Percentiles rank a stretch among this genome's conserved stretches.
phyloP scores from a whole-genome alignment of 2,888 invertebrate species.

The Theodoxus fluviatilis region DNA sequence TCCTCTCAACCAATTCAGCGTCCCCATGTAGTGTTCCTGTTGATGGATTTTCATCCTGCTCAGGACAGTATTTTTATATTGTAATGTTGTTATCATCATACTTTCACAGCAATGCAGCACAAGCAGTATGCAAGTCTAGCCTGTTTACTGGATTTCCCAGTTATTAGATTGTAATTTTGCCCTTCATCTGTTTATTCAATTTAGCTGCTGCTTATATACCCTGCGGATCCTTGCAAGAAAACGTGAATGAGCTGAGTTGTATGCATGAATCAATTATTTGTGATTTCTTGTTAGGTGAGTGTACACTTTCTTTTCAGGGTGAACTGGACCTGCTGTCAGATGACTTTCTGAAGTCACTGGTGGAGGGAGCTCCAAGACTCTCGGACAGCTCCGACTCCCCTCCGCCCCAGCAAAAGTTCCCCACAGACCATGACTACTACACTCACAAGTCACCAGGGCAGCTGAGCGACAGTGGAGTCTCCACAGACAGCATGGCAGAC shows the following conservation, averaged over 20 bases:
- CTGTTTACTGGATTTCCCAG: too few species aligned
- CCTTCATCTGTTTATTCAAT: too few species aligned
- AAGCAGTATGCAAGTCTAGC: too few species aligned
- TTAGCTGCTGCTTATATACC: too few species aligned
- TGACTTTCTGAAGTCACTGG: conserved; percentile 24
- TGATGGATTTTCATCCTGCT: too few species aligned
- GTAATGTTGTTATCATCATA: too few species aligned
- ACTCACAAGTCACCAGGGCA: conserved; percentile 47
- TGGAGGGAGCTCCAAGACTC: conserved; percentile 22
- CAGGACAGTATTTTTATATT: too few species aligned
- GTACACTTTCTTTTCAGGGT: conserved; percentile 38
- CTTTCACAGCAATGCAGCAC: too few species aligned
- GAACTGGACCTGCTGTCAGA: conserved; percentile 40
- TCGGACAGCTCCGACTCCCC: too few species aligned
- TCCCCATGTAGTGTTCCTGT: too few species aligned
- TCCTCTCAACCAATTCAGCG: too few species aligned
- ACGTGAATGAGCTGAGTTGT: background rate
- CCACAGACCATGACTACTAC: conserved; percentile 52
- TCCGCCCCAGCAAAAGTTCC: conserved; percentile 25
- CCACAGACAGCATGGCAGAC: conserved; percentile 42
- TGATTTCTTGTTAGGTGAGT: background rate
- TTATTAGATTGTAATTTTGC: too few species aligned
- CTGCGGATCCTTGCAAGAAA: background rate
- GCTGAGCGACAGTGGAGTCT: conserved; percentile 56
- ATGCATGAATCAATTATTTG: background rate